Percentiles rank a stretch among this genome's conserved stretches.
Conservation (phyloP, 2,797 vertebrate genomes). For the Glyptemys insculpta region DNA sequence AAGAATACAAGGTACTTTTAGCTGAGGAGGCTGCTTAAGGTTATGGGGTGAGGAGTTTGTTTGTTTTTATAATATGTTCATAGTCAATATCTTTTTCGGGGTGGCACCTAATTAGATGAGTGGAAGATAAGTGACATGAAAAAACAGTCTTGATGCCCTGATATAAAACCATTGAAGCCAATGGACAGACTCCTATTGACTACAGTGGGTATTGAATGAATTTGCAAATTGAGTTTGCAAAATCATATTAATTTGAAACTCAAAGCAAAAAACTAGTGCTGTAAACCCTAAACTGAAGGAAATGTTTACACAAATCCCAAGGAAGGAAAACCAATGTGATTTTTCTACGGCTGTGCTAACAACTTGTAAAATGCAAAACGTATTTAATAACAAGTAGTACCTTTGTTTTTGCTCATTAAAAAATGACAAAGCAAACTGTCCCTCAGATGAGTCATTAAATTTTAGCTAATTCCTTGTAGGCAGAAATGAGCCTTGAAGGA, state of each 20-base stretch:
- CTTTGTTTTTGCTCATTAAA: neutral
- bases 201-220: neutral
- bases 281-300: neutral
- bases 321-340: neutral
- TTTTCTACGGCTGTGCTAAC: neutral
- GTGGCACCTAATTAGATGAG: neutral
- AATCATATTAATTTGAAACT: neutral
- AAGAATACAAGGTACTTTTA: neutral
- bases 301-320: neutral
- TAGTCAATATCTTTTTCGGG: neutral
- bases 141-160: neutral
- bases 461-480: neutral
- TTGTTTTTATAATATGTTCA: neutral
- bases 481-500: neutral
- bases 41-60: neutral
- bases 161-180: neutral
- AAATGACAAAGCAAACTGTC: neutral
- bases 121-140: neutral
- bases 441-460: neutral
- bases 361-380: neutral
- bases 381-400: rapidly evolving
- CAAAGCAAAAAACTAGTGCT: neutral
- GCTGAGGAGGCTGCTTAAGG: neutral
- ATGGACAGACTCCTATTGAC: neutral
- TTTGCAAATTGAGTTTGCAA: neutral